Conservation (phyloP, 2,888 invertebrate species). For the Andricus curvator region DNA sequence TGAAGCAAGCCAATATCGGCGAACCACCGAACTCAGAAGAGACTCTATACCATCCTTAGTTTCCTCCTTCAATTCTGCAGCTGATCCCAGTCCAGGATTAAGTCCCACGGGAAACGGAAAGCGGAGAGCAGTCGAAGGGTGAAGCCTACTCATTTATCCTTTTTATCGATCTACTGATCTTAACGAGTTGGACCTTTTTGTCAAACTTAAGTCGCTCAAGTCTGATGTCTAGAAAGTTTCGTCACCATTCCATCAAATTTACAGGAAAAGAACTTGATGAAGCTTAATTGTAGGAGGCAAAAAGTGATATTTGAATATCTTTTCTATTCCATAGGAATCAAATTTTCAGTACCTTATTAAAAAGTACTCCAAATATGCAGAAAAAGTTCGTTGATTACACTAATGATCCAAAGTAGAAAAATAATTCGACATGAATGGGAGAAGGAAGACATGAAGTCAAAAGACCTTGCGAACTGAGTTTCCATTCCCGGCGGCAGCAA, state of each 20-base stretch:
- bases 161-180: constrained; percentile 50
- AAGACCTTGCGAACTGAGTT: not conserved
- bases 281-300: not conserved
- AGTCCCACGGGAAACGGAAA: constrained; percentile 61
- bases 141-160: constrained; percentile 64
- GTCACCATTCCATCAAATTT: constrained; percentile 9
- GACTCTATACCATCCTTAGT: constrained; percentile 52
- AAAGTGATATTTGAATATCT: not conserved
- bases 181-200: constrained; percentile 19
- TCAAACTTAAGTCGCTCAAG: constrained; percentile 20
- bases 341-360: not conserved
- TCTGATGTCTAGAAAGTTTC: constrained; percentile 32
- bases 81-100: constrained; percentile 59
- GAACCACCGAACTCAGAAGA: constrained; percentile 60
- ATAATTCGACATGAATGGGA: not conserved
- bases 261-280: not conserved
- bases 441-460: not conserved
- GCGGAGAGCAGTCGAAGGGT: constrained; percentile 53
- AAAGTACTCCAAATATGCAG: not conserved
- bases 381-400: not conserved
- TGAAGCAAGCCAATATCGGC: constrained; percentile 71
- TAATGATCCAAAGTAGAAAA: not conserved
- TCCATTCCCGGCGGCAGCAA: not conserved
- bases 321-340: not conserved
- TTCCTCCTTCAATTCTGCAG: constrained; percentile 55